Evolutionary conservation across 2,797 vertebrate genomes (phyloP).

Genomic region (Myotis myotis): DNA sequence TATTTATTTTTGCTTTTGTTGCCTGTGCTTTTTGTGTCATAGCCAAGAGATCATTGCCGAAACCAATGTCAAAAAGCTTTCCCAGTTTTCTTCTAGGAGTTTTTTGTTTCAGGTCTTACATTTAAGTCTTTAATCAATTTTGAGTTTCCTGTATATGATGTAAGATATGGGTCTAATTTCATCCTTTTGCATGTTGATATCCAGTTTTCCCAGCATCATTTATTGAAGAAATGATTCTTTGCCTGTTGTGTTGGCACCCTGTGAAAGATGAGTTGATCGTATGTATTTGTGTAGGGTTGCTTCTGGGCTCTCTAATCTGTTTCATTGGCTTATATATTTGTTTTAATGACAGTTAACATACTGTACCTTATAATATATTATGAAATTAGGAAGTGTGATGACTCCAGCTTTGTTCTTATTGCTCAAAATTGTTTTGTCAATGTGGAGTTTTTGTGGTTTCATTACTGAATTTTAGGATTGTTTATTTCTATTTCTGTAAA

Average conservation of each 20-base stretch:
- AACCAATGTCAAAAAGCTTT: too few species aligned
- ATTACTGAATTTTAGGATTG: not conserved
- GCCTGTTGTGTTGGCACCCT: not conserved
- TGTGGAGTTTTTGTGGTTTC: not conserved
- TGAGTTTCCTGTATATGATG: not conserved
- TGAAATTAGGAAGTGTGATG: not conserved
- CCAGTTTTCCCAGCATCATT: not conserved
- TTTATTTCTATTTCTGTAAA: not conserved
- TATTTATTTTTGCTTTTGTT: too few species aligned
- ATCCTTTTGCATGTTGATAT: not conserved
- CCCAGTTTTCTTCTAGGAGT: too few species aligned
- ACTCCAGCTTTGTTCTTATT: not conserved
- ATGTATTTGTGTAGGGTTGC: not conserved
- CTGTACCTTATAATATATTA: not conserved
- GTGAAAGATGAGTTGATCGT: not conserved
- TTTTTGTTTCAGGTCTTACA: not conserved
- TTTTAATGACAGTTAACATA: not conserved
- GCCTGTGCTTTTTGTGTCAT: too few species aligned
- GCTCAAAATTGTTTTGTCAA: not conserved
- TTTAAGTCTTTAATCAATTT: not conserved
- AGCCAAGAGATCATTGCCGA: too few species aligned
- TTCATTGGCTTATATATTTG: not conserved
- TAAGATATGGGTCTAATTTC: not conserved
- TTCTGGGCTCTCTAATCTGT: not conserved
- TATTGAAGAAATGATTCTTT: not conserved